Conservation (phyloP, 2,797 vertebrate species). For the Spinibarbus caldwelli region DNA sequence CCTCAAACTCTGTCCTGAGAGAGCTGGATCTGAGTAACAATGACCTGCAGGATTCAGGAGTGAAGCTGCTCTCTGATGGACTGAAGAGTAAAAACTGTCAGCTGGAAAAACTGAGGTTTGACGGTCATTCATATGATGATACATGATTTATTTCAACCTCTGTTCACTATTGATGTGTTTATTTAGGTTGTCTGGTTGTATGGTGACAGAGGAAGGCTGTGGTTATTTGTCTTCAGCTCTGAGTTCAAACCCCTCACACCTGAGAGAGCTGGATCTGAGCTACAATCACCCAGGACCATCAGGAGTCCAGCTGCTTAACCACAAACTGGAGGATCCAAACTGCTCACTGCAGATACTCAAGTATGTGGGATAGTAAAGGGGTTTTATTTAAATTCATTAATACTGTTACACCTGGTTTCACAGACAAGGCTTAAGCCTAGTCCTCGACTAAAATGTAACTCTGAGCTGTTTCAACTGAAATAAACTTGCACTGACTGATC, state of each 20-base stretch:
- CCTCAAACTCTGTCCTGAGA: background rate
- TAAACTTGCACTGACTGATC: too few species aligned
- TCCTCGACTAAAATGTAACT: too few species aligned
- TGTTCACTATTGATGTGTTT: too few species aligned
- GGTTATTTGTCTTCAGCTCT: background rate
- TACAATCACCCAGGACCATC: background rate
- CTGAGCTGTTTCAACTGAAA: too few species aligned
- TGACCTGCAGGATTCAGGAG: background rate
- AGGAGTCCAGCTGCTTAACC: too few species aligned
- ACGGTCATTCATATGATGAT: too few species aligned
- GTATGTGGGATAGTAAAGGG: background rate
- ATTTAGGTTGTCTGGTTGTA: background rate
- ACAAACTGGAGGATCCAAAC: too few species aligned
- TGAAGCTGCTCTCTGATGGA: background rate
- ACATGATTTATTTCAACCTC: too few species aligned
- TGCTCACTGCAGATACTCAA: background rate
- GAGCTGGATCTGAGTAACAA: background rate
- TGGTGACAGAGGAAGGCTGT: background rate
- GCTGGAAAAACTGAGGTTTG: background rate
- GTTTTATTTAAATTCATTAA: background rate
- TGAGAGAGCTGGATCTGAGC: background rate
- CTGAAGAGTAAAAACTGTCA: background rate
- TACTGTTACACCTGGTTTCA: background rate
- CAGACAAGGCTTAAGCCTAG: too few species aligned
- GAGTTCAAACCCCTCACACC: background rate